These are phyloP conservation scores for Trematomus loennbergii DNA, from an alignment of 2,113 vertebrate genomes.

Conservation along the genomic window DNA sequence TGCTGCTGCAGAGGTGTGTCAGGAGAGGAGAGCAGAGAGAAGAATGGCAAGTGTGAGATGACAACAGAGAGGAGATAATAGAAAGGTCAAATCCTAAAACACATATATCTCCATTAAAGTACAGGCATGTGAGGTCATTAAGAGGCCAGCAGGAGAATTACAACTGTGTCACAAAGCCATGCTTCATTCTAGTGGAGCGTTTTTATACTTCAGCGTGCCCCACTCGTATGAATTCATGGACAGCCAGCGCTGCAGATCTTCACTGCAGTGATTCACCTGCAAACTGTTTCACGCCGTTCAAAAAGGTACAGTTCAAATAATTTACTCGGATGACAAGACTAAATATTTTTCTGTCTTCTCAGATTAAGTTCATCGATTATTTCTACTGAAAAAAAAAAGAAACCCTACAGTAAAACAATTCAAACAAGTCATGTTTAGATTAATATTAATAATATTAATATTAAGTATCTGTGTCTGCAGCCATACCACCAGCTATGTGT, in stretches of 20 bases:
- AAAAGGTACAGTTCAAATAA: constrained; percentile 19
- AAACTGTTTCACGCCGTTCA: constrained; percentile 10
- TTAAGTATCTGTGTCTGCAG: too few relatives aligned
- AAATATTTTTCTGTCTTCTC: neutral
- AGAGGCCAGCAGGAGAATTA: constrained; percentile 31
- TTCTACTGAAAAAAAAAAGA: too few relatives aligned
- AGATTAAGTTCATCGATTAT: neutral
- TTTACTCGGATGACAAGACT: neutral
- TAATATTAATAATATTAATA: too few relatives aligned
- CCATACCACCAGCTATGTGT: too few relatives aligned
- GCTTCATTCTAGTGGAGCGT: constrained; percentile 26
- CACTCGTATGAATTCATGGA: constrained; percentile 17
- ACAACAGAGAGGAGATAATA: constrained; percentile 39
- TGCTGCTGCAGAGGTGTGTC: constrained; percentile 34
- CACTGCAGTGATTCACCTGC: constrained; percentile 11
- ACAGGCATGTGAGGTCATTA: constrained; percentile 35
- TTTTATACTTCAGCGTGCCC: constrained; percentile 36
- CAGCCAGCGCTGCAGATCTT: constrained; percentile 14
- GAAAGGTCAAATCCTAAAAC: constrained; percentile 52
- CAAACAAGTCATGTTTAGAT: too few relatives aligned
- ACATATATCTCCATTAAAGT: constrained; percentile 41
- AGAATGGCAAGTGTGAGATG: constrained; percentile 14
- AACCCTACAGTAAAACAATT: too few relatives aligned
- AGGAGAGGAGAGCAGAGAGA: constrained; percentile 16
- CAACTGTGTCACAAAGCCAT: constrained; percentile 35